A percentile compares a stretch with the other conserved stretches of the same genome.
These are phyloP conservation scores for Ctenopoma kingsleyae DNA, from an alignment of 2,797 vertebrate genomes.

Conservation along the genomic window DNA sequence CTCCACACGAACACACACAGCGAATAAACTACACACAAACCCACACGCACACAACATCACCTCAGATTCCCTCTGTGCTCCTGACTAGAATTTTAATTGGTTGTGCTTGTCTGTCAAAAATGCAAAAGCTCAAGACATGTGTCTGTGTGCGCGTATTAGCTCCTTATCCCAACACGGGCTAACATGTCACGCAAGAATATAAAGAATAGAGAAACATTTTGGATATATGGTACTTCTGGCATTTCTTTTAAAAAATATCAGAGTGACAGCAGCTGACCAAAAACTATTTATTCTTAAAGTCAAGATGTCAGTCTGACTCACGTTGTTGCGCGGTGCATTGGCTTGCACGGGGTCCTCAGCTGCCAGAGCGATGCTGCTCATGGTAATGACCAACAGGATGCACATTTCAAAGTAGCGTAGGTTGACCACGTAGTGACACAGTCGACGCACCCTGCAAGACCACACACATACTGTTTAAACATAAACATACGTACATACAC, in stretches of 20 bases:
- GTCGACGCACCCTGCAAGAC: slow-evolving; percentile 88
- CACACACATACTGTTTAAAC: slow-evolving; percentile 24
- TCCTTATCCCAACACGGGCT: background rate
- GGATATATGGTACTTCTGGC: background rate
- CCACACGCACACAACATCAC: slow-evolving; percentile 21
- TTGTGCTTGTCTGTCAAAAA: slow-evolving; percentile 58
- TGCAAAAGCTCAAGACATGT: slow-evolving; percentile 24
- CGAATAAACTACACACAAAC: slow-evolving; percentile 1
- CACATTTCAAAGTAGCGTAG: slow-evolving; percentile 98
- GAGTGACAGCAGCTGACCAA: background rate
- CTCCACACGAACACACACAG: slow-evolving; percentile 4
- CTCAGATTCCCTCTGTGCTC: slow-evolving; percentile 38
- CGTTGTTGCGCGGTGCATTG: slow-evolving; percentile 91
- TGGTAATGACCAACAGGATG: slow-evolving; percentile 95
- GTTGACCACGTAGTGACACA: slow-evolving; percentile 96
- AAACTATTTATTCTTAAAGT: slow-evolving; percentile 22
- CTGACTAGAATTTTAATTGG: slow-evolving; percentile 58
- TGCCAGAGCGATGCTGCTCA: slow-evolving; percentile 97
- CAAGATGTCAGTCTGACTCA: slow-evolving; percentile 78
- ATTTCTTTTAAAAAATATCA: background rate
- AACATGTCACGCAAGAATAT: background rate
- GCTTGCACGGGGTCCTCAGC: slow-evolving; percentile 94
- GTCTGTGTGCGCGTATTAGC: slow-evolving; percentile 5
- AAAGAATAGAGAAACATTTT: background rate
- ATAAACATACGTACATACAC: slow-evolving; percentile 8